phyloP scores from a whole-genome alignment of 64 coral and sea anemone genomes.

The Montipora foliosa region DNA sequence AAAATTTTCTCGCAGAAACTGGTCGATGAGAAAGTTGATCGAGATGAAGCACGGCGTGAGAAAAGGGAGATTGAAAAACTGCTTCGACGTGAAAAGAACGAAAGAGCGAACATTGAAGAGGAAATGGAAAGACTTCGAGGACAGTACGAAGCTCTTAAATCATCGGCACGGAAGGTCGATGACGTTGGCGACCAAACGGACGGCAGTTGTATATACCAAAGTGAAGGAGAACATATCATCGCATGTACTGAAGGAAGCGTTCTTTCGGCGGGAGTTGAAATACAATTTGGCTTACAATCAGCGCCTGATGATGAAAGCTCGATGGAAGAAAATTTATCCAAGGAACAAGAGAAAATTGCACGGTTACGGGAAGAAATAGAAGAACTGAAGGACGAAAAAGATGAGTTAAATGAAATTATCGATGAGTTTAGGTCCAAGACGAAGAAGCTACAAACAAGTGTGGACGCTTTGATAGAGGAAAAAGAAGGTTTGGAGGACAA shows the following conservation, averaged over 20 bases:
- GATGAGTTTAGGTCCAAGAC: slow-evolving; percentile 43
- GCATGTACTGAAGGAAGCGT: not conserved
- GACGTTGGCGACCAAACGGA: not conserved
- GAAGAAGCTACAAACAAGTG: slow-evolving; percentile 6
- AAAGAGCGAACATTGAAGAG: slow-evolving; percentile 26
- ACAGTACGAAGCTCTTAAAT: not conserved
- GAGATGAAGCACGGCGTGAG: slow-evolving; percentile 1
- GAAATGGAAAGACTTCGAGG: not conserved
- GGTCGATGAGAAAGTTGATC: slow-evolving; percentile 36
- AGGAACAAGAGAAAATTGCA: slow-evolving; percentile 11
- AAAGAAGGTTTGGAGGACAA: slow-evolving; percentile 44
- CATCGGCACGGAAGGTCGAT: not conserved
- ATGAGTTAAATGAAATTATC: slow-evolving; percentile 50
- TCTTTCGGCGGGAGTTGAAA: slow-evolving; percentile 28
- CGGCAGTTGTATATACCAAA: not conserved
- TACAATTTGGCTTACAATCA: not conserved
- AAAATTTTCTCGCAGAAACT: slow-evolving; percentile 31
- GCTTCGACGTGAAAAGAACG: slow-evolving; percentile 8
- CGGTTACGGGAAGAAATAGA: slow-evolving; percentile 50
- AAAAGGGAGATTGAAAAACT: slow-evolving; percentile 3
- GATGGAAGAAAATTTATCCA: not conserved
- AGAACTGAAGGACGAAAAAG: slow-evolving; percentile 46
- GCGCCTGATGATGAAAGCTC: slow-evolving; percentile 7
- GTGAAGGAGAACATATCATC: not conserved
- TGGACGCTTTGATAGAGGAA: slow-evolving; percentile 30